Conservation (phyloP, 2,113 vertebrate species). For the Ammodytes marinus region DNA sequence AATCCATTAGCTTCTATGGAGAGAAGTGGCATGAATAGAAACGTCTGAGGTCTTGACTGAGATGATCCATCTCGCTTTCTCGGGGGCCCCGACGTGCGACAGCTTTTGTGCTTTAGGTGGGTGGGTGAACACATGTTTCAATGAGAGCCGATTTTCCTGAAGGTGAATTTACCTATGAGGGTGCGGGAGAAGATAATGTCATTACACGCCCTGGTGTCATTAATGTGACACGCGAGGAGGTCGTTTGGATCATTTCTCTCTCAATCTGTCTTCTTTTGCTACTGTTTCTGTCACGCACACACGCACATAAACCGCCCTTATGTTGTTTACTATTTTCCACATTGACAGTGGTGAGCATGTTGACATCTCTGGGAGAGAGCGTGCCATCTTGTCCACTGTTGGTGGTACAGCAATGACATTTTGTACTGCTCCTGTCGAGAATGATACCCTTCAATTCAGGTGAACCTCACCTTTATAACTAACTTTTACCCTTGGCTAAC, state of each 20-base stretch:
- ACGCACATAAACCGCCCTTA: neutral
- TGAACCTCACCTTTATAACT: neutral
- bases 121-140: conserved; percentile 49
- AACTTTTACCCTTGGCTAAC: neutral
- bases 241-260: conserved; percentile 25
- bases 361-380: neutral
- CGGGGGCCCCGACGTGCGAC: conserved; percentile 27
- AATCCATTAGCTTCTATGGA: conserved; percentile 75
- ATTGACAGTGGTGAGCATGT: neutral
- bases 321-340: neutral
- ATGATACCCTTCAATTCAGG: neutral
- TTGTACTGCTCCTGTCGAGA: neutral
- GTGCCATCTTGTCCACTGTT: neutral
- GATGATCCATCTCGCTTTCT: conserved; percentile 69
- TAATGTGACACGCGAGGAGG: conserved; percentile 25
- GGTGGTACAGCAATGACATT: neutral
- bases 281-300: neutral
- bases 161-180: conserved; percentile 38
- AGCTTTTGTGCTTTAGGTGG: conserved; percentile 52
- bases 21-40: conserved; percentile 70
- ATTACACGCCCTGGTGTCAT: conserved; percentile 21
- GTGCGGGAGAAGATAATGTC: conserved; percentile 15
- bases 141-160: conserved; percentile 2
- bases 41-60: conserved; percentile 62
- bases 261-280: conserved; percentile 2